phyloP scores from a whole-genome alignment of 2,888 invertebrate species.

The Heliconius charithonia region DNA sequence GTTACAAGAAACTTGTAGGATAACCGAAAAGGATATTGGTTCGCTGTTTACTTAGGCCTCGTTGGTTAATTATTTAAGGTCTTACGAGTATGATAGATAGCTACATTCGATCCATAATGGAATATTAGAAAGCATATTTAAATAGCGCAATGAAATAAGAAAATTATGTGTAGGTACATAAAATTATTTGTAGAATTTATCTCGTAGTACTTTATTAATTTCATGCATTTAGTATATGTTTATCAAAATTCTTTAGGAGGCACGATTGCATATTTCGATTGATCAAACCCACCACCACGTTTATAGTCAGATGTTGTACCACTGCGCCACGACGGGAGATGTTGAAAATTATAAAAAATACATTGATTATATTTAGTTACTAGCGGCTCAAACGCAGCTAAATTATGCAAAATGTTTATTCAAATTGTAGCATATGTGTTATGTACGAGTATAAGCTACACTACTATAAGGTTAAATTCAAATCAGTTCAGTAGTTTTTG shows the following conservation, averaged over 20 bases:
- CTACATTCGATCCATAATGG: not conserved
- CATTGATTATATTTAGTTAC: too few species aligned
- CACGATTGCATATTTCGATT: not conserved
- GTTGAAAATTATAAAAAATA: not conserved
- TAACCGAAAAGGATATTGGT: conserved; percentile 3
- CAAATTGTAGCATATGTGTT: too few species aligned
- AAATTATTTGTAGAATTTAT: not conserved
- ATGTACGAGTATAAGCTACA: too few species aligned
- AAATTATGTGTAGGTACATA: not conserved
- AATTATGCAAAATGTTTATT: too few species aligned
- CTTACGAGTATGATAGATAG: not conserved
- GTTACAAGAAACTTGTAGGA: not conserved
- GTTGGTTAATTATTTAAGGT: conserved; percentile 5
- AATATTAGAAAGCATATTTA: not conserved
- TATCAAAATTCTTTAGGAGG: too few species aligned
- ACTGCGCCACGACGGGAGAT: not conserved
- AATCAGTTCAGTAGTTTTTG: too few species aligned
- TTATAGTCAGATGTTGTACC: not conserved
- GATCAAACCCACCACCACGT: not conserved
- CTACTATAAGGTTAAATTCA: too few species aligned
- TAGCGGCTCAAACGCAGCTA: too few species aligned
- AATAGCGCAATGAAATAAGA: not conserved
- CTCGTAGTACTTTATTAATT: not conserved
- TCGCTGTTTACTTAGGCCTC: conserved; percentile 9
- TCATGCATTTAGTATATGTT: not conserved